phyloP scores from a whole-genome alignment of 2,113 vertebrate genomes.

The Pseudopipra pipra region DNA sequence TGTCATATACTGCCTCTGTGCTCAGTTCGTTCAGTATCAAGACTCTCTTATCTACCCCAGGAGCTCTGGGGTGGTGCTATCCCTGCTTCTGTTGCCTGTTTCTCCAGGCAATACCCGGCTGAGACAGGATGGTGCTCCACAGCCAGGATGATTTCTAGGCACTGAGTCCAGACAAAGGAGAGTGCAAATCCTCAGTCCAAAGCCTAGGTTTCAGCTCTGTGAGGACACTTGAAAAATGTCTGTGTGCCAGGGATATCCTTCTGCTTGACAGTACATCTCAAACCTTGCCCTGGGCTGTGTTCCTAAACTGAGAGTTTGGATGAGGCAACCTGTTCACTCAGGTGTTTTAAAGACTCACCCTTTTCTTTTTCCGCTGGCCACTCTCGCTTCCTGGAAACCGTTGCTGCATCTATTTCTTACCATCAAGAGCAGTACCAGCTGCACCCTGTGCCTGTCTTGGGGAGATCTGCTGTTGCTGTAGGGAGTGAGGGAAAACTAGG shows the following conservation, averaged over 20 bases:
- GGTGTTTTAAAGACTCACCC: neutral
- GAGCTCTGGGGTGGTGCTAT: neutral
- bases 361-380: neutral
- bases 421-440: neutral
- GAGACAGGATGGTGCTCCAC: neutral
- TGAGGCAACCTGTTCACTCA: neutral
- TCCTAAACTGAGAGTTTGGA: neutral
- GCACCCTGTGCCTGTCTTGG: accelerated
- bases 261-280: neutral
- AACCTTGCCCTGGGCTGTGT: neutral
- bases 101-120: neutral
- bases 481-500: neutral
- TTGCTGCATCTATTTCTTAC: neutral
- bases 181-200: neutral
- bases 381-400: neutral
- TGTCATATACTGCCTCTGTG: neutral
- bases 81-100: neutral
- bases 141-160: neutral
- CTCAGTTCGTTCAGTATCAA: neutral
- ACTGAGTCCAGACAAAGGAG: neutral
- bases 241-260: neutral
- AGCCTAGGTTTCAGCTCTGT: neutral
- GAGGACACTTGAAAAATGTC: neutral
- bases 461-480: neutral
- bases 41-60: neutral